These are phyloP conservation scores for Oligia latruncula DNA, from an alignment of 2,888 invertebrate genomes.

Conservation along the genomic window DNA sequence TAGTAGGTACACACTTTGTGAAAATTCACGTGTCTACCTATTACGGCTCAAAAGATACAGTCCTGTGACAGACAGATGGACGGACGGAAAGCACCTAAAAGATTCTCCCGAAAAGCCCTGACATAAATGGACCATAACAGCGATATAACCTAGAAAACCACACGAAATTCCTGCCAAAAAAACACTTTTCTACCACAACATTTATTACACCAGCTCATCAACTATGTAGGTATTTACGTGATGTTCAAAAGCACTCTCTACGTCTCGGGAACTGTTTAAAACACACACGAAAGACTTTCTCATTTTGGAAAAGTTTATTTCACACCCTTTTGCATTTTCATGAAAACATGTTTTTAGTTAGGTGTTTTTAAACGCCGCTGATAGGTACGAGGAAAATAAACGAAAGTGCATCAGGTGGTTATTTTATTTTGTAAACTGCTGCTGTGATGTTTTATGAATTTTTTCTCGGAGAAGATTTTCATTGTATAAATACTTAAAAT, in stretches of 20 bases:
- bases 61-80: too few relatives aligned
- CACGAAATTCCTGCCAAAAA: background rate
- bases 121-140: background rate
- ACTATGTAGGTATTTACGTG: constrained; percentile 34
- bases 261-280: constrained; percentile 59
- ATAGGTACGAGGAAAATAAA: constrained; percentile 27
- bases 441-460: background rate
- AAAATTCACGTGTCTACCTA: background rate
- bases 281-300: constrained; percentile 42
- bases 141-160: background rate
- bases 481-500: too few relatives aligned
- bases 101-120: background rate
- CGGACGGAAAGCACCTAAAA: background rate
- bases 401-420: constrained; percentile 22
- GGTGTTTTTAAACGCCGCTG: constrained; percentile 22
- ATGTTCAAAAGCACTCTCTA: constrained; percentile 50
- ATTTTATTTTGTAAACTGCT: background rate
- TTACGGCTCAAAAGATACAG: too few relatives aligned
- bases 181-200: constrained; percentile 12
- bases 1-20: background rate
- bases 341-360: constrained; percentile 28
- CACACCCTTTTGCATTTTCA: constrained; percentile 37
- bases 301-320: constrained; percentile 51
- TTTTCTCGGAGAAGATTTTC: background rate
- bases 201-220: constrained; percentile 25